These are phyloP conservation scores for Empis livida DNA, from an alignment of 2,888 invertebrate genomes.

Conservation along the genomic window DNA sequence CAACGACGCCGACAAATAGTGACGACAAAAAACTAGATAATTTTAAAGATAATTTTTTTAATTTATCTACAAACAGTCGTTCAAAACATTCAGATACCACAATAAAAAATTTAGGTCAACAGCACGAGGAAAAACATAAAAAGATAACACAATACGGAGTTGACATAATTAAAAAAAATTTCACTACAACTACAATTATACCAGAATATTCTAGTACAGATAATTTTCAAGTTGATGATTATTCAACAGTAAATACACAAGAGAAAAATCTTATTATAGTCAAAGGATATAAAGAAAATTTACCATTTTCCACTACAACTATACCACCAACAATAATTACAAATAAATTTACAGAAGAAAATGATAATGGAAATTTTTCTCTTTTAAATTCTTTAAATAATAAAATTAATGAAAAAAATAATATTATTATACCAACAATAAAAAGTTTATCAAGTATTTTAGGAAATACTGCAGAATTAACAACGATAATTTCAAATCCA, in stretches of 20 bases:
- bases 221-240: background rate
- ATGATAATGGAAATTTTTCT: too few species aligned
- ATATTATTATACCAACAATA: too few species aligned
- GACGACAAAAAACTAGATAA: conserved; percentile 4
- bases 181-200: conserved; percentile 3
- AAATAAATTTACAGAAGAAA: conserved; percentile 1
- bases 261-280: conserved; percentile 3
- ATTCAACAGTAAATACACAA: background rate
- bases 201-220: too few species aligned
- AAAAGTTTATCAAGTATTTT: too few species aligned
- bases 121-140: conserved; percentile 1
- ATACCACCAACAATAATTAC: conserved; percentile 1
- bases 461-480: too few species aligned
- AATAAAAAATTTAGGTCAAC: conserved; percentile 2
- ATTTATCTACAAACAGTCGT: background rate
- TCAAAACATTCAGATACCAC: background rate
- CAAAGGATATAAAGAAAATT: background rate
- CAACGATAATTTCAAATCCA: background rate
- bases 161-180: conserved; percentile 10
- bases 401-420: too few species aligned
- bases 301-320: background rate
- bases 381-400: too few species aligned
- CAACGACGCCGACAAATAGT: background rate
- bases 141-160: conserved; percentile 1
- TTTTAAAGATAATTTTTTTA: conserved; percentile 12